Evolutionary conservation across 53 echinoderm and acorn worm genomes (phyloP).

Genomic region (Hippasteria phrygiana): DNA sequence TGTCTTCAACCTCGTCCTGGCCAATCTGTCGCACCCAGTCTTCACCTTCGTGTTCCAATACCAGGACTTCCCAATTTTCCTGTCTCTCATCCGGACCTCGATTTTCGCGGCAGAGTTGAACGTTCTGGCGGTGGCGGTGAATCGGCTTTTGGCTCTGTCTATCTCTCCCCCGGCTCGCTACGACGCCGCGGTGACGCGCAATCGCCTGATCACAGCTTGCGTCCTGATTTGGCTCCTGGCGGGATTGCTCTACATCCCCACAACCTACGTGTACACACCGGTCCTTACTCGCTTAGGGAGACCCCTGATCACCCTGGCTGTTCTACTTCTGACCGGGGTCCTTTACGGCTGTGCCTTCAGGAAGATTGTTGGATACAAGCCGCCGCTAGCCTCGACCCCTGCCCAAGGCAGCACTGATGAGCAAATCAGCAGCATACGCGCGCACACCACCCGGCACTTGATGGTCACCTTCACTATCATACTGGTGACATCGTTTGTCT

Average conservation of each 20-base stretch:
- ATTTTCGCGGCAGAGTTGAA: neutral
- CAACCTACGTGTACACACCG: neutral
- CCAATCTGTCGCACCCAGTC: neutral
- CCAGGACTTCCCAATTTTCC: neutral
- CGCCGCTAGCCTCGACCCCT: neutral
- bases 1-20: neutral
- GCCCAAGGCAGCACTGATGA: neutral
- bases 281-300: neutral
- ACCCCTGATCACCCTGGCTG: neutral
- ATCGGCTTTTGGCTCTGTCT: neutral
- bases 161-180: neutral
- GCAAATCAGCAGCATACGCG: neutral
- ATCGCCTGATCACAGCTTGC: neutral
- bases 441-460: neutral
- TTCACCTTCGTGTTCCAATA: neutral
- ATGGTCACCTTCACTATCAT: constrained; percentile 4
- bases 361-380: neutral
- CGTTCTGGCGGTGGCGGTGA: neutral
- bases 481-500: neutral
- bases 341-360: neutral
- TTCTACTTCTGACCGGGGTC: neutral
- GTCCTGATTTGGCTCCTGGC: neutral
- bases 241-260: neutral
- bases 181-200: neutral
- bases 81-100: neutral